phyloP scores from a whole-genome alignment of 2,113 vertebrate species.

The Macrotis lagotis region DNA sequence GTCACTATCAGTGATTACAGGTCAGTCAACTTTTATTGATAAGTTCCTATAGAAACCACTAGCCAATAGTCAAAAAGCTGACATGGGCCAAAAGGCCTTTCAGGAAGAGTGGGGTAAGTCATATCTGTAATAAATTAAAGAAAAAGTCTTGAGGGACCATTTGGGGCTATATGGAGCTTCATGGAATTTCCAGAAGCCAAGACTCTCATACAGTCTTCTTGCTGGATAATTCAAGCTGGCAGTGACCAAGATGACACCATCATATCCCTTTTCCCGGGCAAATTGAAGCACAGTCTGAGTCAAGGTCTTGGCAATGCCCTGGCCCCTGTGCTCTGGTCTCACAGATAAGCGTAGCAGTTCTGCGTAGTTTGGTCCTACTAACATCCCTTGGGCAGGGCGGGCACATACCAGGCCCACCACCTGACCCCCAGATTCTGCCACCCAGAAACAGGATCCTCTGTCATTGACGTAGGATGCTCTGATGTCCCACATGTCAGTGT shows the following conservation, averaged over 20 bases:
- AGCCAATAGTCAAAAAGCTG: neutral
- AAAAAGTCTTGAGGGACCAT: accelerated
- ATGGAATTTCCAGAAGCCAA: conserved; percentile 58
- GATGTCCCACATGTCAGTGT: conserved; percentile 63
- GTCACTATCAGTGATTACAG: neutral
- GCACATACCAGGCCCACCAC: conserved; percentile 68
- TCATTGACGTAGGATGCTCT: conserved; percentile 53
- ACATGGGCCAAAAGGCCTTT: neutral
- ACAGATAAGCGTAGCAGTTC: conserved; percentile 48
- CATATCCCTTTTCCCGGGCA: conserved; percentile 44
- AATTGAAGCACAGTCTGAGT: conserved; percentile 66
- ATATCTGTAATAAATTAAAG: accelerated
- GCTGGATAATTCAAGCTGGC: neutral
- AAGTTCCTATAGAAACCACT: neutral
- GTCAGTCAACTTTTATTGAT: neutral
- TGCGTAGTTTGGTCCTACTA: neutral
- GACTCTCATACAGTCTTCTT: conserved; percentile 23
- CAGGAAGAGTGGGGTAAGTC: neutral
- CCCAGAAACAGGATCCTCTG: conserved; percentile 74
- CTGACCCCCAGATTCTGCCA: conserved; percentile 58
- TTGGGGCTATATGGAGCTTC: accelerated
- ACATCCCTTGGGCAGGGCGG: accelerated
- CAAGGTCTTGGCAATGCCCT: conserved; percentile 59
- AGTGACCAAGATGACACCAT: neutral
- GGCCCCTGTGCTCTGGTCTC: neutral